Evolutionary conservation across 1,140 invertebrate species (phyloP).

Genomic region (Halesus radiatus): DNA sequence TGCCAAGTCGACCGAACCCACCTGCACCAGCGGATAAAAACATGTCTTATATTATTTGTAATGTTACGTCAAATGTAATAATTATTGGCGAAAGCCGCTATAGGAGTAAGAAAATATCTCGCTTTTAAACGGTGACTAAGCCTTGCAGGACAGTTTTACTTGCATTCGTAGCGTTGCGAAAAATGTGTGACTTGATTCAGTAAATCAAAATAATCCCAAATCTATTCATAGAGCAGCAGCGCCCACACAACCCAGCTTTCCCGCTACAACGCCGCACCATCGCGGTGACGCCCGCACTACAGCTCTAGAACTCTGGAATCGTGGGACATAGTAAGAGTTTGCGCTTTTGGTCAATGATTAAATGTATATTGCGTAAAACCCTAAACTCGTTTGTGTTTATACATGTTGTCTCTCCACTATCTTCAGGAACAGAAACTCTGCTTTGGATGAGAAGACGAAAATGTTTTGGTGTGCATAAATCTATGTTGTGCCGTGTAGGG

Average conservation of each 20-base stretch:
- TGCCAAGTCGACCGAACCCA: no score
- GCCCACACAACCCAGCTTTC: not conserved
- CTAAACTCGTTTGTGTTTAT: no score
- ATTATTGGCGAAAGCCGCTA: conserved; percentile 1
- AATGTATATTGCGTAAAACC: no score
- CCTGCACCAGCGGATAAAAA: no score
- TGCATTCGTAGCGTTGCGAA: conserved; percentile 18
- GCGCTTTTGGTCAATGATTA: no score
- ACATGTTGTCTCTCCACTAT: no score
- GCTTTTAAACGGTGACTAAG: conserved; percentile 22
- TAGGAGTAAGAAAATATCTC: conserved; percentile 9
- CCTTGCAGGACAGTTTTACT: not conserved
- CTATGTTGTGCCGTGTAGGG: no score
- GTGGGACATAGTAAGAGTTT: no score
- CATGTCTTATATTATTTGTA: not conserved
- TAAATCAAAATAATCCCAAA: conserved; percentile 29
- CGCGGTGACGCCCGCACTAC: not conserved
- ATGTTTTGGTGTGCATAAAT: no score
- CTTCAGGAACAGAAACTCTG: no score
- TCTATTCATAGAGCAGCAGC: not conserved
- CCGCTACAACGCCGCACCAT: not conserved
- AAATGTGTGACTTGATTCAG: not conserved
- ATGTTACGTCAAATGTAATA: conserved; percentile 16
- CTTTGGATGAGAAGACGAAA: no score
- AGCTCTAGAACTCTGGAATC: no score